Evolutionary conservation across 2,888 invertebrate species (phyloP), one percentile per base, ranked within the genome.

Genomic region (Cephalotes varians): DNA sequence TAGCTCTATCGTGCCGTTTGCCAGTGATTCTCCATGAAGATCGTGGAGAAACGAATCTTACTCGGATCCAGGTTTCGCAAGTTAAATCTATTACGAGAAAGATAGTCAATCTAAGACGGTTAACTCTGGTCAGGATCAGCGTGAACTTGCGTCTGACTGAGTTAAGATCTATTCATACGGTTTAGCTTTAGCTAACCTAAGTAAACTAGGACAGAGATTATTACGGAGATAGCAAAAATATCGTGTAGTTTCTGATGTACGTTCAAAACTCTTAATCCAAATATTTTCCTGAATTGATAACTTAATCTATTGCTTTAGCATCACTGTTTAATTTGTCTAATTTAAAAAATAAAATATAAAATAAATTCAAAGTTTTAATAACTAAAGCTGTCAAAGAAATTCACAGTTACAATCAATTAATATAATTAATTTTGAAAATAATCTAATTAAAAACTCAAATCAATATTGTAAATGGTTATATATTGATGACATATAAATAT

Each of bases 11-110:
- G 64, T 15, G 18, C 10, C 44, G 40, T 72, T 47, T 47, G 31
- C 60, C 71, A 18, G 51, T 56, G 83, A 62, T 47, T 28, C 67
- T 51, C 54, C 34, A 21, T 54, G 44, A 71, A 71, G 77, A 69
- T 67, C 54, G 25, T 37, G 9, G 74, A 51, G 77, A 79, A 72
- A 72, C 44, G 54, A 79, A 56, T 25, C 77, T 72, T 72, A 71
- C 54, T 40, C 21, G n/a, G 25, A 37, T 69, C 31, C 40, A 54
- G 71, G 40, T 71, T 72, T 83, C 83, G 62, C 65, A 67, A 81
- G 82, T 73, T 65, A 83, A 73, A 81, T 83, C 72, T 47, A 62
- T 71, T 81, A 62, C 71, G 44, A n/a, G 81, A 69, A 44, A 64
- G 72, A 12, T 67, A 77, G 65, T 58, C 56, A 47, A 49, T 47